These are phyloP conservation scores for Ispidina lecontei DNA, from an alignment of 2,797 vertebrate genomes.

Conservation along the genomic window DNA sequence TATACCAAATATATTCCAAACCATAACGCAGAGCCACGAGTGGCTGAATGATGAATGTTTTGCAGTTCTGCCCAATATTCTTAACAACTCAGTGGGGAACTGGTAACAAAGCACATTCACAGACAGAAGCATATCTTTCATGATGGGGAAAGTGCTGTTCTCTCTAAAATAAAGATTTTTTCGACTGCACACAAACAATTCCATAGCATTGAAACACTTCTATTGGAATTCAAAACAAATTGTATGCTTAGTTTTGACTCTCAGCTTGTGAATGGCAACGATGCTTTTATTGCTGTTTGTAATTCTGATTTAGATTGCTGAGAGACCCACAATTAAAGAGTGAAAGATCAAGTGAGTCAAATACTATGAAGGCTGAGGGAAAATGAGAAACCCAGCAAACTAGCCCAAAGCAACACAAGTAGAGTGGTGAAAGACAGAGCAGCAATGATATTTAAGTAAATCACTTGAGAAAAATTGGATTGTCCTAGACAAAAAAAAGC, in stretches of 20 bases:
- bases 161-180: background rate
- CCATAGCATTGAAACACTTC: background rate
- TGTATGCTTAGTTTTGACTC: background rate
- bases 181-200: background rate
- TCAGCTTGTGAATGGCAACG: background rate
- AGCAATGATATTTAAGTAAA: background rate
- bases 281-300: constrained; percentile 1
- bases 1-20: background rate
- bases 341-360: background rate
- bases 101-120: background rate
- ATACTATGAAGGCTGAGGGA: background rate
- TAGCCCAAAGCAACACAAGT: background rate
- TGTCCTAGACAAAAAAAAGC: background rate
- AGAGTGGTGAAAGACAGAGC: background rate
- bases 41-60: background rate
- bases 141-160: background rate
- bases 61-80: background rate
- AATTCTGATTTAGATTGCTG: background rate
- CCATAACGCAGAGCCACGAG: background rate
- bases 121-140: background rate
- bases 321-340: background rate
- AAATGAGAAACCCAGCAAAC: background rate
- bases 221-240: background rate
- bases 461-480: background rate
- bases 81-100: background rate